phyloP scores from a whole-genome alignment of 92 coral and sea anemone species.

The Plumapathes pennacea region DNA sequence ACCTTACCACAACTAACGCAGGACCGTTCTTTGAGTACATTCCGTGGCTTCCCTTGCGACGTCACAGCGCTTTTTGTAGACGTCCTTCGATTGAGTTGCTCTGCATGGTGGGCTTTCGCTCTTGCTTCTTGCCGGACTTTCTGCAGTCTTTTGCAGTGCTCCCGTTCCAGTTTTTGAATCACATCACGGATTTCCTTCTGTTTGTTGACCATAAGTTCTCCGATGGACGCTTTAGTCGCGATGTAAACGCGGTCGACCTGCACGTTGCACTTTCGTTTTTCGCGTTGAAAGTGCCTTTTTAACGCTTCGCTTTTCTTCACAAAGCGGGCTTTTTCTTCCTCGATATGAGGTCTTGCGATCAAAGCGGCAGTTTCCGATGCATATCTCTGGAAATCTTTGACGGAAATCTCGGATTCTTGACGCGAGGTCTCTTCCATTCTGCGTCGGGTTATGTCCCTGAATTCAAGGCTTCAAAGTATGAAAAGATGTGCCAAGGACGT shows the following conservation, averaged over 20 bases:
- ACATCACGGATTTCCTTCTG: conserved; percentile 25
- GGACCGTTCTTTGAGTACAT: background rate
- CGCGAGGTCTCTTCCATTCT: too few relatives aligned
- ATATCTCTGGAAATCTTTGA: conserved; percentile 25
- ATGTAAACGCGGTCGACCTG: conserved; percentile 41
- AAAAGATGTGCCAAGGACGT: too few relatives aligned
- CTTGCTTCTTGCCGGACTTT: conserved; percentile 27
- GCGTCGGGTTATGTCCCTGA: too few relatives aligned
- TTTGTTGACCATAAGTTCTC: conserved; percentile 33
- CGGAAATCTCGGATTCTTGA: too few relatives aligned
- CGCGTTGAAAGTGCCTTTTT: conserved; percentile 43
- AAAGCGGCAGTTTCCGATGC: conserved; percentile 43
- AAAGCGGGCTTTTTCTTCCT: conserved; percentile 36
- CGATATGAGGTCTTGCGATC: conserved; percentile 43
- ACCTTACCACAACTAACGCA: conserved; percentile 33
- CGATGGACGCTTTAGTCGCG: conserved; percentile 33
- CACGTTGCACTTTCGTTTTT: conserved; percentile 21
- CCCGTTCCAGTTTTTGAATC: conserved; percentile 10
- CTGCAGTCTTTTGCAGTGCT: conserved; percentile 19
- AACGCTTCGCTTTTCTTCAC: conserved; percentile 37
- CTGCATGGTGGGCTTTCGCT: conserved; percentile 9
- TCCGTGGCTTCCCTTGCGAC: too few relatives aligned
- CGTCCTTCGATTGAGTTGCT: too few relatives aligned
- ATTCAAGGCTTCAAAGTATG: too few relatives aligned
- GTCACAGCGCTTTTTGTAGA: too few relatives aligned